Evolutionary conservation across 1,140 invertebrate genomes (phyloP).

Genomic region (Himalopsyche phryganea): DNA sequence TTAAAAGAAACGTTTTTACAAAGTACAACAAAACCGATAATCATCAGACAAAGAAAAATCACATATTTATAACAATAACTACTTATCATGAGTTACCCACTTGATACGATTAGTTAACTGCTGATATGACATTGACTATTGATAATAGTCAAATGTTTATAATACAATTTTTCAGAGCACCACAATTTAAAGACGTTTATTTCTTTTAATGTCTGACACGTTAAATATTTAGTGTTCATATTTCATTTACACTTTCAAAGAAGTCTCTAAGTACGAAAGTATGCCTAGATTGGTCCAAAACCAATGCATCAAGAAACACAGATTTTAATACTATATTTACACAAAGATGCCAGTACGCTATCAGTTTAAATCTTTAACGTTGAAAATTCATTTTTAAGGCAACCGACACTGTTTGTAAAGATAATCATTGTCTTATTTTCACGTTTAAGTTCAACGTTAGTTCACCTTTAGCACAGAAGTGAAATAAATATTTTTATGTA

Average conservation of each 20-base stretch:
- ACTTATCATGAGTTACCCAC: too few relatives aligned
- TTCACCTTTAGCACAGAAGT: slow-evolving; percentile 2
- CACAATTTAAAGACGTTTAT: not conserved
- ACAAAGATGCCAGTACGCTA: too few relatives aligned
- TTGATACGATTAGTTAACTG: too few relatives aligned
- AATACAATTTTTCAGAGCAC: too few relatives aligned
- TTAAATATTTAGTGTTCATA: not conserved
- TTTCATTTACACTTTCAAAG: not conserved
- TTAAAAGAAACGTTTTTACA: too few relatives aligned
- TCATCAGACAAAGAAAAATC: too few relatives aligned
- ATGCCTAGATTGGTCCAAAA: not conserved
- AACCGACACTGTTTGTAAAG: slow-evolving; percentile 2
- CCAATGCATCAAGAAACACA: not conserved
- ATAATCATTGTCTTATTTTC: not conserved
- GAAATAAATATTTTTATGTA: slow-evolving; percentile 13
- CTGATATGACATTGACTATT: too few relatives aligned
- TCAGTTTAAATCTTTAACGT: not conserved
- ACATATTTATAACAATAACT: too few relatives aligned
- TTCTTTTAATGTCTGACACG: not conserved
- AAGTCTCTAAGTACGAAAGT: not conserved
- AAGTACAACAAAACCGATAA: too few relatives aligned
- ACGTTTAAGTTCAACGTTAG: not conserved
- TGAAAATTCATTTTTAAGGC: slow-evolving; percentile 7
- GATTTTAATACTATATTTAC: not conserved
- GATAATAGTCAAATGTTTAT: too few relatives aligned